phyloP scores from a whole-genome alignment of 2,888 invertebrate genomes.

The Tipula lateralis region DNA sequence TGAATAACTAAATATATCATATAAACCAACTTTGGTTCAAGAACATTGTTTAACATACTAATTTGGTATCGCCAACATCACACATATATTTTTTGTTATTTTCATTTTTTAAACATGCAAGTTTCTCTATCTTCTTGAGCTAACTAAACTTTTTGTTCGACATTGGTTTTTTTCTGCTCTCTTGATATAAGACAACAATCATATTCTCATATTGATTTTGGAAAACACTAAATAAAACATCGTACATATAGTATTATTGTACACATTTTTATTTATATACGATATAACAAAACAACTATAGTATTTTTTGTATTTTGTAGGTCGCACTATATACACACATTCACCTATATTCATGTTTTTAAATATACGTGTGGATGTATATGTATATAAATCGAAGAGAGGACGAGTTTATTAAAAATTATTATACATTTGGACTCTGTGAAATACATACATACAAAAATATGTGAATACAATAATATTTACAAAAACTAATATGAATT shows the following conservation, averaged over 20 bases:
- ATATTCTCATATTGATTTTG: neutral
- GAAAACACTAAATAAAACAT: neutral
- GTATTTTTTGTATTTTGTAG: neutral
- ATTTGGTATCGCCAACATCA: no score
- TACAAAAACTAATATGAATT: neutral
- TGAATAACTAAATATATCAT: no score
- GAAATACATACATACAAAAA: neutral
- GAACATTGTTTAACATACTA: no score
- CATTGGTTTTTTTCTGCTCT: no score
- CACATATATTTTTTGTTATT: no score
- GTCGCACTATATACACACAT: constrained; percentile 13
- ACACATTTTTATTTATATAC: neutral
- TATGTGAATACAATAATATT: neutral
- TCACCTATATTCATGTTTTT: neutral
- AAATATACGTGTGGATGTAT: no score
- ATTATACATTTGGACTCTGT: neutral
- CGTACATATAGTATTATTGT: no score
- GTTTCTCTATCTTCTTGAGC: no score
- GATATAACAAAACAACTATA: neutral
- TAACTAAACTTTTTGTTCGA: no score
- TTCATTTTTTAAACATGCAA: no score
- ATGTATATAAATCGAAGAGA: neutral
- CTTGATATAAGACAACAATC: no score
- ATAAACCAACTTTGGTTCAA: no score
- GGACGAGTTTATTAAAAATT: neutral